These are phyloP conservation scores for Paracentrotus lividus DNA, from an alignment of 53 echinoderm and acorn worm species.

Conservation along the genomic window DNA sequence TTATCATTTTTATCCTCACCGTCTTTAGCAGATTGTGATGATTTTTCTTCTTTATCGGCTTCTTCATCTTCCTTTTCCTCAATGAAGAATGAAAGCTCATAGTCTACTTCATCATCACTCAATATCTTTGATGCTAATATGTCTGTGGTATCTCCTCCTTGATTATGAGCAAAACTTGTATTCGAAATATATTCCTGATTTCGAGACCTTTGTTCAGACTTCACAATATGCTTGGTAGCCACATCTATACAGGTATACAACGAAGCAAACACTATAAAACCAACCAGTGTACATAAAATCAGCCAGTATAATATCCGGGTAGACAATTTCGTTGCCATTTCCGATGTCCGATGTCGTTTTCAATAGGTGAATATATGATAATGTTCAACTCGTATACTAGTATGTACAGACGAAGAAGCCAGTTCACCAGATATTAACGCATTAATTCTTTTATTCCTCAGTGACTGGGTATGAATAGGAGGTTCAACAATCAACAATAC, in stretches of 20 bases:
- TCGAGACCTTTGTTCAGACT: neutral
- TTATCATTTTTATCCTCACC: neutral
- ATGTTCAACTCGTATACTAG: too few relatives aligned
- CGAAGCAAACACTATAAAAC: neutral
- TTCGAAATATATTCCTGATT: too few relatives aligned
- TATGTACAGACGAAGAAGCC: too few relatives aligned
- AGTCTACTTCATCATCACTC: neutral
- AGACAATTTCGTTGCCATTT: too few relatives aligned
- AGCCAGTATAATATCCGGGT: too few relatives aligned
- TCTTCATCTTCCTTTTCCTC: neutral
- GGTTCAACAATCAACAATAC: too few relatives aligned
- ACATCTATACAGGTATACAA: neutral
- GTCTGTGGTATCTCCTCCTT: neutral
- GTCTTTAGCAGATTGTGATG: neutral
- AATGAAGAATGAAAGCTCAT: neutral
- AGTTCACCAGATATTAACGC: too few relatives aligned
- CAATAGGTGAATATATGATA: too few relatives aligned
- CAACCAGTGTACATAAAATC: neutral
- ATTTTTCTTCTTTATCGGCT: neutral
- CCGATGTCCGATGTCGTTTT: too few relatives aligned
- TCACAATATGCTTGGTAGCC: neutral
- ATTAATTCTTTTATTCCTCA: too few relatives aligned
- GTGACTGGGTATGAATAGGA: too few relatives aligned
- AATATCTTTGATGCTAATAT: neutral
- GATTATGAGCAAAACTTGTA: too few relatives aligned